phyloP scores from a whole-genome alignment of 2,113 vertebrate species.

The Odontesthes bonariensis region DNA sequence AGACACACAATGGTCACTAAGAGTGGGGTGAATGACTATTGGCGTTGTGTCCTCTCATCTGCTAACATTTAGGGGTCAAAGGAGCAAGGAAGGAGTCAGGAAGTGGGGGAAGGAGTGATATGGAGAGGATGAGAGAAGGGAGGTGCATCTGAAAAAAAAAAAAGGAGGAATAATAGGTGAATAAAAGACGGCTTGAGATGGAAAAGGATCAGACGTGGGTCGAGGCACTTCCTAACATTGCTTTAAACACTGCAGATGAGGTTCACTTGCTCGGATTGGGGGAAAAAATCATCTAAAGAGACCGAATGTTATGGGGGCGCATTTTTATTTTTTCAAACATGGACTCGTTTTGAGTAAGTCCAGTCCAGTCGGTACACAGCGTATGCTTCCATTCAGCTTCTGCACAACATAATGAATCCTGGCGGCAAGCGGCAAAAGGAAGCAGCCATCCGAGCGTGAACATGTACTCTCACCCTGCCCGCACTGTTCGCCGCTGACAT shows the following conservation, averaged over 20 bases:
- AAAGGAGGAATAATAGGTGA: slow-evolving; percentile 71
- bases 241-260: slow-evolving; percentile 36
- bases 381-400: neutral
- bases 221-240: slow-evolving; percentile 44
- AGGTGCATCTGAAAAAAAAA: slow-evolving; percentile 54
- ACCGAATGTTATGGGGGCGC: neutral
- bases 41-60: slow-evolving; percentile 82
- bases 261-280: slow-evolving; percentile 29
- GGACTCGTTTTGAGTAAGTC: neutral
- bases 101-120: slow-evolving; percentile 78
- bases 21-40: slow-evolving; percentile 80
- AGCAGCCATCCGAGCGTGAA: slow-evolving; percentile 54
- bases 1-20: slow-evolving; percentile 80
- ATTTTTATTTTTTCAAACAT: neutral
- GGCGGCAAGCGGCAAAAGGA: slow-evolving; percentile 54
- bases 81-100: slow-evolving; percentile 79
- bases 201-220: slow-evolving; percentile 67
- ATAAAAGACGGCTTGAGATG: slow-evolving; percentile 62
- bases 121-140: slow-evolving; percentile 58
- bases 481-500: slow-evolving; percentile 44
- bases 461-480: slow-evolving; percentile 52
- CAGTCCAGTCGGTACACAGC: no score
- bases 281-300: slow-evolving; percentile 19
- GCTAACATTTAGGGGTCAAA: slow-evolving; percentile 84
- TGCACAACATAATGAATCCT: slow-evolving; percentile 42